phyloP scores from a whole-genome alignment of 2,888 invertebrate species.

The Timema podura region DNA sequence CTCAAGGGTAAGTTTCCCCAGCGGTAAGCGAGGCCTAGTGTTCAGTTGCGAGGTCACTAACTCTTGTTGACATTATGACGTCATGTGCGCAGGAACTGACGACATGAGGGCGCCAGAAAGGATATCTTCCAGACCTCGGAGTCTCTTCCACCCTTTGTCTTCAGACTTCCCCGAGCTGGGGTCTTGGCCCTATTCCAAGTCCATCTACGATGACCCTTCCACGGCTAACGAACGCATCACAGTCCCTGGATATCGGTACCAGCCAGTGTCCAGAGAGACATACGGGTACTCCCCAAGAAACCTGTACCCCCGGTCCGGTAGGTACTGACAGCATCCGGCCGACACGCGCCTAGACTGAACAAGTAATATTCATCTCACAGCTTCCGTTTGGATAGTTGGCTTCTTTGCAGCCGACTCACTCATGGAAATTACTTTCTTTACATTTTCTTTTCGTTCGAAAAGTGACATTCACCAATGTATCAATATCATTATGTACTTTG shows the following conservation, averaged over 20 bases:
- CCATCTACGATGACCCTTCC: constrained; percentile 81
- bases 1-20: constrained; percentile 67
- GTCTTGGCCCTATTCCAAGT: constrained; percentile 75
- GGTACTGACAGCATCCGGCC: constrained; percentile 49
- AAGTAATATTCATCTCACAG: neutral
- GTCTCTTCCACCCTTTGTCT: constrained; percentile 55
- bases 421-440: too few relatives aligned
- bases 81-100: constrained; percentile 66
- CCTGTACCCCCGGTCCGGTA: constrained; percentile 80
- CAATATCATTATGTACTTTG: too few relatives aligned
- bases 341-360: neutral
- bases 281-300: constrained; percentile 86
- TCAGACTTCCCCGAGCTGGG: constrained; percentile 72
- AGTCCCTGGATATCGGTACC: constrained; percentile 85
- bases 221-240: constrained; percentile 79
- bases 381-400: neutral
- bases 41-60: too few relatives aligned
- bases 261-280: constrained; percentile 84
- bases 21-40: too few relatives aligned
- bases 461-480: too few relatives aligned
- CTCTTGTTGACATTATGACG: too few relatives aligned
- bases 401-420: too few relatives aligned
- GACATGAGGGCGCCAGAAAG: constrained; percentile 83
- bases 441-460: too few relatives aligned
- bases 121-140: constrained; percentile 59